Evolutionary conservation across 92 coral and sea anemone genomes (phyloP).

Genomic region (Parazoanthus atlanticus): DNA sequence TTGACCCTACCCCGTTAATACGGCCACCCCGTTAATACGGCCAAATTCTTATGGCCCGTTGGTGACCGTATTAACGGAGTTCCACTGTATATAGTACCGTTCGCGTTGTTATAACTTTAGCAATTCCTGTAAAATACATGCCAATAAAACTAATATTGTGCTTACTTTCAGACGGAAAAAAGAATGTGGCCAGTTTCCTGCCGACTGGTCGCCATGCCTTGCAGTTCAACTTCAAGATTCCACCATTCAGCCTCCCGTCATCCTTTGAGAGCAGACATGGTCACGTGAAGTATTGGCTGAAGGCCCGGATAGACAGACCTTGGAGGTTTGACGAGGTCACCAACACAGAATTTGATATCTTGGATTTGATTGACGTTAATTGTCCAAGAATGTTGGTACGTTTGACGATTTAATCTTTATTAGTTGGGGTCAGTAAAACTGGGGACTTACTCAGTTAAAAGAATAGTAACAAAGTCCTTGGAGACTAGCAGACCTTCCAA

Average conservation of each 20-base stretch:
- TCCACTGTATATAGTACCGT: no score
- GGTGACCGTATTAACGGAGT: no score
- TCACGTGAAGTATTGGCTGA: conserved; percentile 77
- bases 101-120: no score
- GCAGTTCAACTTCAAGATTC: conserved; percentile 80
- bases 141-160: no score
- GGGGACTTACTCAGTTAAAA: not conserved
- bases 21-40: no score
- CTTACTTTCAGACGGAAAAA: conserved; percentile 60
- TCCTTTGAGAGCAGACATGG: conserved; percentile 91
- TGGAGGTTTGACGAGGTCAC: conserved; percentile 89
- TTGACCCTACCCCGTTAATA: no score
- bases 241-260: conserved; percentile 90
- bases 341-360: conserved; percentile 63
- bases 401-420: not conserved
- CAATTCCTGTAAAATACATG: no score
- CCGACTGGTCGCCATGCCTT: conserved; percentile 75
- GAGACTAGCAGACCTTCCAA: no score
- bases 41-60: no score
- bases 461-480: no score
- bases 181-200: conserved; percentile 47
- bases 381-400: conserved; percentile 87
- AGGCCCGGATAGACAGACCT: conserved; percentile 79
- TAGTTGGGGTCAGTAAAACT: not conserved
- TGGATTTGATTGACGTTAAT: conserved; percentile 81